Evolutionary conservation across 2,113 vertebrate genomes (phyloP).

Genomic region (Gobio gobio): DNA sequence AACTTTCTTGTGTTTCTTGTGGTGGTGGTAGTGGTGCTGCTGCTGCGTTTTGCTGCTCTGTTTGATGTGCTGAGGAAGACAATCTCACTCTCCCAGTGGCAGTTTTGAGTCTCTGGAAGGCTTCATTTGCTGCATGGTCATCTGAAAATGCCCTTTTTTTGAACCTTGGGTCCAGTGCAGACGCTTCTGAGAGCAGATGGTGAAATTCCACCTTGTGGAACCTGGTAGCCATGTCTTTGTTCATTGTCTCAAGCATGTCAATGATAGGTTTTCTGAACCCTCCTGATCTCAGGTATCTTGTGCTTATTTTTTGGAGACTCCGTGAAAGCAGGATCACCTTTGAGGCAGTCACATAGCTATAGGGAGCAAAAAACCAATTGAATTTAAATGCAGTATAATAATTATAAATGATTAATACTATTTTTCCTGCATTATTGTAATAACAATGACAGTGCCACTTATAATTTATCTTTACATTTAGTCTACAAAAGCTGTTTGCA

Average conservation of each 20-base stretch:
- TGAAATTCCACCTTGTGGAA: slow-evolving; percentile 25
- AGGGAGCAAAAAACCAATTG: not conserved
- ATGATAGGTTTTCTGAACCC: slow-evolving; percentile 11
- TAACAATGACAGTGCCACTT: too few species aligned
- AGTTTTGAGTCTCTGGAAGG: slow-evolving; percentile 16
- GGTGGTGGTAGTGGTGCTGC: not conserved
- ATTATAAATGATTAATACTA: not conserved
- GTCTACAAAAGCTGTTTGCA: too few species aligned
- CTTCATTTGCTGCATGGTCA: slow-evolving; percentile 12
- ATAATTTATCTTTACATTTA: too few species aligned
- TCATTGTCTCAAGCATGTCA: not conserved
- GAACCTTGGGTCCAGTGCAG: slow-evolving; percentile 14
- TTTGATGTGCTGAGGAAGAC: slow-evolving; percentile 12
- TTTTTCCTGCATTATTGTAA: too few species aligned
- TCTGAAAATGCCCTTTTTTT: slow-evolving; percentile 20
- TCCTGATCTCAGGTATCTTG: not conserved
- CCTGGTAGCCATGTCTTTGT: not conserved
- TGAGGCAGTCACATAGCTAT: not conserved
- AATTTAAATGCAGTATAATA: not conserved
- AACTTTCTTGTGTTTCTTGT: not conserved
- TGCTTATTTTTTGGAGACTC: not conserved
- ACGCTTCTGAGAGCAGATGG: slow-evolving; percentile 7
- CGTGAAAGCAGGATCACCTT: not conserved
- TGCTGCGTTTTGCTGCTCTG: not conserved
- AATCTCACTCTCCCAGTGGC: not conserved